These are phyloP conservation scores for Phalangium opilio DNA, from an alignment of 2,888 invertebrate species.

Conservation along the genomic window DNA sequence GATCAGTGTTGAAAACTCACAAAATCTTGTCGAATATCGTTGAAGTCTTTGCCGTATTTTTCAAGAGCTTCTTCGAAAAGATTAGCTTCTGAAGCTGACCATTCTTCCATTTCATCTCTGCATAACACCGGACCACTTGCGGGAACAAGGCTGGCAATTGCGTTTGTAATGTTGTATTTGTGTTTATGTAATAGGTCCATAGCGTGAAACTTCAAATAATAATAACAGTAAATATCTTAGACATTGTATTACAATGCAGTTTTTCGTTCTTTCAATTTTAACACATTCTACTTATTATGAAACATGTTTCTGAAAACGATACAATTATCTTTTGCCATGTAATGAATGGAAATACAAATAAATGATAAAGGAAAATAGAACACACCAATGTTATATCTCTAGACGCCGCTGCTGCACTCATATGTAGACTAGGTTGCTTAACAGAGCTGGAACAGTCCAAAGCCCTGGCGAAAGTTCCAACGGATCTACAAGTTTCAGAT, in stretches of 20 bases:
- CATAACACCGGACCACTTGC: constrained; percentile 88
- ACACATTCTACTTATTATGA: too few relatives aligned
- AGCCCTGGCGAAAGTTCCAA: constrained; percentile 96
- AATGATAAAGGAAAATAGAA: not conserved
- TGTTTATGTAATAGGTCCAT: constrained; percentile 93
- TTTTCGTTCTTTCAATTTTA: too few relatives aligned
- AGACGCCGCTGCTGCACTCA: constrained; percentile 98
- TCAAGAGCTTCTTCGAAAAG: constrained; percentile 96
- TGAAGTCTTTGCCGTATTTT: constrained; percentile 72
- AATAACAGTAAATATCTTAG: not conserved
- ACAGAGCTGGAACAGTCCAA: constrained; percentile 96
- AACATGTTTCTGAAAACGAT: too few relatives aligned
- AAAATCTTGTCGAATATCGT: constrained; percentile 94
- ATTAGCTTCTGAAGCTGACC: constrained; percentile 98
- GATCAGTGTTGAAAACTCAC: too few relatives aligned
- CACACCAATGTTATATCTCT: constrained; percentile 83
- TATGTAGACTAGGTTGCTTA: constrained; percentile 94
- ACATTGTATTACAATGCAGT: too few relatives aligned
- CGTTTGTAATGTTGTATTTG: constrained; percentile 75
- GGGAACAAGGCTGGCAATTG: constrained; percentile 83
- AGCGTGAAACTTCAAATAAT: constrained; percentile 68
- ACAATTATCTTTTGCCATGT: not conserved
- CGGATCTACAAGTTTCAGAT: constrained; percentile 46
- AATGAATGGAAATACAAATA: not conserved
- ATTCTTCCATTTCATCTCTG: constrained; percentile 99